Evolutionary conservation across 35 echinoderm and acorn worm species (phyloP).

Genomic region (Apostichopus parvimensis): DNA sequence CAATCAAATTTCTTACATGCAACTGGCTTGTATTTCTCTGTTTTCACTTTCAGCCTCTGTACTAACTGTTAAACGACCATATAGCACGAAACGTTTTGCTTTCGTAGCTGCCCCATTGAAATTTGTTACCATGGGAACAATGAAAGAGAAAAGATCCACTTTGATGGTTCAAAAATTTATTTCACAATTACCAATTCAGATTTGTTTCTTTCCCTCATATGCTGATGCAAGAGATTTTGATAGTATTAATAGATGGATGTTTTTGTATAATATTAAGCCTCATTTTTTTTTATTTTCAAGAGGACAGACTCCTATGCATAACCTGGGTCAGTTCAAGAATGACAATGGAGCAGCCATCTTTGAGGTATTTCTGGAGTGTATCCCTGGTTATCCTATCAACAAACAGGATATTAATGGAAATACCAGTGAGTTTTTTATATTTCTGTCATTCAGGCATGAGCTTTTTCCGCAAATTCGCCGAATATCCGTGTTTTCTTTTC

Average conservation of each 20-base stretch:
- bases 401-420: slow-evolving; percentile 95
- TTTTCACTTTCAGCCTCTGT: no score
- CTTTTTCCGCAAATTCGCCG: no score
- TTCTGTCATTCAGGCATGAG: neutral
- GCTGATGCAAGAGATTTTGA: neutral
- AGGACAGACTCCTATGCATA: slow-evolving; percentile 87
- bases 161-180: neutral
- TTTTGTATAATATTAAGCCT: neutral
- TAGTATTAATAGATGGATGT: neutral
- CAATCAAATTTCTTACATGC: no score
- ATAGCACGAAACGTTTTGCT: no score
- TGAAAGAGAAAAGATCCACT: no score
- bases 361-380: slow-evolving; percentile 91
- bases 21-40: no score
- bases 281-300: slow-evolving; percentile 57
- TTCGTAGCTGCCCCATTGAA: no score
- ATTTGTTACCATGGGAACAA: neutral
- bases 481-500: no score
- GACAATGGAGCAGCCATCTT: slow-evolving; percentile 96
- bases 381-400: slow-evolving; percentile 85
- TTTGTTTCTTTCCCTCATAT: neutral
- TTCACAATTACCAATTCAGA: neutral
- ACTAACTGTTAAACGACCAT: no score
- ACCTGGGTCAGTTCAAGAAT: slow-evolving; percentile 78
- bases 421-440: slow-evolving; percentile 53